These are phyloP conservation scores for Podarcis siculus DNA, from an alignment of 2,797 vertebrate genomes.

Conservation along the genomic window DNA sequence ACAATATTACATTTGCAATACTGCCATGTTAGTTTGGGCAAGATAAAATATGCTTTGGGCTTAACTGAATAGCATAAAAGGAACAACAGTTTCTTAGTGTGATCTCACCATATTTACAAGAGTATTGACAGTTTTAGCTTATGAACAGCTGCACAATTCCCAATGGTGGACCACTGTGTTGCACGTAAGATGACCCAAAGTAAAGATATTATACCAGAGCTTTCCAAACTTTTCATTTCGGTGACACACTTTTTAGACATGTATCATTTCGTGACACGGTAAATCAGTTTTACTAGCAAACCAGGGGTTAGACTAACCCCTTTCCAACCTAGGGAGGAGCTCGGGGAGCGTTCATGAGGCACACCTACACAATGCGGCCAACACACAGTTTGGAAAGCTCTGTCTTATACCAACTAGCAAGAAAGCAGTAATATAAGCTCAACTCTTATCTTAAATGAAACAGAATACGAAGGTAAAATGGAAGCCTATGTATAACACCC, in stretches of 20 bases:
- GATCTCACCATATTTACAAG: neutral
- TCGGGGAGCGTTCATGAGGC: no score
- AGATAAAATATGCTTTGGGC: neutral
- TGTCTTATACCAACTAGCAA: no score
- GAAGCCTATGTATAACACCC: neutral
- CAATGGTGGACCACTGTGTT: neutral
- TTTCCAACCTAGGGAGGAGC: no score
- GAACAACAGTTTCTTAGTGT: neutral
- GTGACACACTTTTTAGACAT: no score
- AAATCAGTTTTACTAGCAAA: no score
- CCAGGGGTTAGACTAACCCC: no score
- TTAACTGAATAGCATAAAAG: neutral
- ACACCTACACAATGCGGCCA: no score
- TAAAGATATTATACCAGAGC: neutral
- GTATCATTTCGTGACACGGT: no score
- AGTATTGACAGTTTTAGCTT: neutral
- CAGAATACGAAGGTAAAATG: neutral
- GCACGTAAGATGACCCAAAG: neutral
- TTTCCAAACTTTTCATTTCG: neutral
- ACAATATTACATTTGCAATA: neutral
- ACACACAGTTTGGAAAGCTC: no score
- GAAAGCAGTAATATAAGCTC: no score
- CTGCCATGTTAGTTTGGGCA: neutral
- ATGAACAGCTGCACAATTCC: neutral
- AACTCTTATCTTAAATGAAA: no score